phyloP scores from a whole-genome alignment of 2,888 invertebrate species.

The Lithophane socia region DNA sequence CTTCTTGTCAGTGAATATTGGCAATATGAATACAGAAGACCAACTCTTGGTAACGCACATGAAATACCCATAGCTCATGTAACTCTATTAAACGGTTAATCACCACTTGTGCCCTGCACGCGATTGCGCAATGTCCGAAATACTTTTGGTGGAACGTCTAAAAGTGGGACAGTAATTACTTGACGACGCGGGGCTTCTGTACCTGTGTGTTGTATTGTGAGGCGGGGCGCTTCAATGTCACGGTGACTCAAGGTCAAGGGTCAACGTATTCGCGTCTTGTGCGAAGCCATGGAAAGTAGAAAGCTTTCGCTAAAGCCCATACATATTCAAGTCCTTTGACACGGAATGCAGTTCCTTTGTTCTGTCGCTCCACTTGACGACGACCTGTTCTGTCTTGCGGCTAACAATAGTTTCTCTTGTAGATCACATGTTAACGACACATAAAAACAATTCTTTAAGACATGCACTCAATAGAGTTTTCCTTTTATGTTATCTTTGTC shows the following conservation, averaged over 20 bases:
- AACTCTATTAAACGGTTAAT: background rate
- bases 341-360: constrained; percentile 30
- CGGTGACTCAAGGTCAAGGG: constrained; percentile 32
- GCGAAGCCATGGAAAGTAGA: constrained; percentile 23
- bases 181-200: background rate
- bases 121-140: constrained; percentile 5
- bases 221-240: constrained; percentile 28
- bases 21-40: background rate
- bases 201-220: background rate
- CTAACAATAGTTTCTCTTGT: constrained; percentile 20
- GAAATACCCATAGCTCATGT: background rate
- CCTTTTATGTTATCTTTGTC: background rate
- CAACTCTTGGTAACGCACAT: background rate
- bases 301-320: constrained; percentile 23
- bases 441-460: background rate
- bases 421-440: background rate
- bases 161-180: constrained; percentile 7
- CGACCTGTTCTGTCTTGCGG: constrained; percentile 2
- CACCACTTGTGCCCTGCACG: constrained; percentile 9
- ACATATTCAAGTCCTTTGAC: constrained; percentile 47
- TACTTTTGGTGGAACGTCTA: background rate
- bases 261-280: constrained; percentile 11
- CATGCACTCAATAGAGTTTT: background rate
- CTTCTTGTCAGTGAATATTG: background rate
- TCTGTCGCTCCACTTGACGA: constrained; percentile 16